Percentiles rank a stretch among this genome's conserved stretches.
phyloP scores from a whole-genome alignment of 2,113 vertebrate genomes.

The Neogobius melanostomus region DNA sequence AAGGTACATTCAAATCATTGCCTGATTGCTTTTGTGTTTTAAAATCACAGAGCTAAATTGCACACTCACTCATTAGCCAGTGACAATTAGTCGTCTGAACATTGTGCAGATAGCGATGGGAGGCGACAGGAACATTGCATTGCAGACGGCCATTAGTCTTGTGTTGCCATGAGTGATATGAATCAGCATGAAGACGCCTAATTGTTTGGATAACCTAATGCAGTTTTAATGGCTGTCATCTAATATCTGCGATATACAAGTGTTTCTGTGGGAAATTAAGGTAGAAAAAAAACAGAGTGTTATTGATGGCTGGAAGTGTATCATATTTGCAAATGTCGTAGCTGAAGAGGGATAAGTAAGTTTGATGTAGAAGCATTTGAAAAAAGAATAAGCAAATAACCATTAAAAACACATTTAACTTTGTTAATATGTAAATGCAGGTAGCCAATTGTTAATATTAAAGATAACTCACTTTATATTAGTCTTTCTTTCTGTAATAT shows the following conservation, averaged over 20 bases:
- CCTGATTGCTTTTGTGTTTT: slow-evolving; percentile 5
- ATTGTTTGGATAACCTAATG: slow-evolving; percentile 34
- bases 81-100: slow-evolving; percentile 8
- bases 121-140: slow-evolving; percentile 5
- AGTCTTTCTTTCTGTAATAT: no score
- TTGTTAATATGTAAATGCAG: no score
- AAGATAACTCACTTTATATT: no score
- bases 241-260: slow-evolving; percentile 20
- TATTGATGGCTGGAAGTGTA: neutral
- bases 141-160: slow-evolving; percentile 4
- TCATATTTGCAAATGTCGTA: neutral
- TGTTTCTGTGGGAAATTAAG: slow-evolving; percentile 25
- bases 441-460: no score
- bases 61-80: slow-evolving; percentile 4
- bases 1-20: slow-evolving; percentile 6
- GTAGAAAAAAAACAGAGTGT: slow-evolving; percentile 13
- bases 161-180: slow-evolving; percentile 13
- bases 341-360: neutral
- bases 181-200: slow-evolving; percentile 22
- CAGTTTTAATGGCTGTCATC: slow-evolving; percentile 22
- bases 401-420: no score
- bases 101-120: slow-evolving; percentile 8
- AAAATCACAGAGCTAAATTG: neutral
- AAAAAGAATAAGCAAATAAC: neutral
- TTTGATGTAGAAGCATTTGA: neutral